A percentile compares a stretch with the other conserved stretches of the same genome.
These are phyloP conservation scores for Pycnonotus jocosus DNA, from an alignment of 2,113 vertebrate genomes.

Conservation along the genomic window DNA sequence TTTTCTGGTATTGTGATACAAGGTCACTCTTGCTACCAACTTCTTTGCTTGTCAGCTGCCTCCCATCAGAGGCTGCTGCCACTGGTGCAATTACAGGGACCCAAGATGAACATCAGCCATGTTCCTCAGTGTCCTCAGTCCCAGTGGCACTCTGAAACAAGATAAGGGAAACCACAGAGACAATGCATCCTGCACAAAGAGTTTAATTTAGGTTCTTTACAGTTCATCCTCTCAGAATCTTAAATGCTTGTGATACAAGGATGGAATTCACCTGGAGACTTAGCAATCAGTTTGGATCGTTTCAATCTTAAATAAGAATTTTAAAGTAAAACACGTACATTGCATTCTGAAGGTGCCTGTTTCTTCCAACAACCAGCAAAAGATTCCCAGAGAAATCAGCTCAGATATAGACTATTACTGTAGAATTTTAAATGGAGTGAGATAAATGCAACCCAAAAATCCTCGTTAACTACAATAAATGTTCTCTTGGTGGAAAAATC, in stretches of 20 bases:
- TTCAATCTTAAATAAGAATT: neutral
- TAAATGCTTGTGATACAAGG: neutral
- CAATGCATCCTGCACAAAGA: neutral
- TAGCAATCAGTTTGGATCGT: neutral
- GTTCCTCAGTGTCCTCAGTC: neutral
- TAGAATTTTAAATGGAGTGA: neutral
- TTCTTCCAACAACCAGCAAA: neutral
- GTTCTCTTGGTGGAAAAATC: neutral
- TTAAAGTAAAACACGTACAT: neutral
- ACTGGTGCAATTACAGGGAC: neutral
- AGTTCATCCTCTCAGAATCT: neutral
- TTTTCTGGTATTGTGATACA: neutral
- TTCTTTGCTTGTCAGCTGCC: neutral
- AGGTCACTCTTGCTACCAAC: neutral
- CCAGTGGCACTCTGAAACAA: neutral
- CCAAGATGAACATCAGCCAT: neutral
- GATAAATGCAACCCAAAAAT: neutral
- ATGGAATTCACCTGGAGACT: neutral
- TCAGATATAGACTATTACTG: neutral
- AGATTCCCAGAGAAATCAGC: neutral
- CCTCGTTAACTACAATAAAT: neutral
- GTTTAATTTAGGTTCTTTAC: neutral
- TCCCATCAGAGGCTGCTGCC: neutral
- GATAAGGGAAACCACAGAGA: neutral
- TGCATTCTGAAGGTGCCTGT: neutral